These are phyloP conservation scores for Pelodiscus sinensis DNA, from an alignment of 2,113 vertebrate genomes.

Conservation along the genomic window DNA sequence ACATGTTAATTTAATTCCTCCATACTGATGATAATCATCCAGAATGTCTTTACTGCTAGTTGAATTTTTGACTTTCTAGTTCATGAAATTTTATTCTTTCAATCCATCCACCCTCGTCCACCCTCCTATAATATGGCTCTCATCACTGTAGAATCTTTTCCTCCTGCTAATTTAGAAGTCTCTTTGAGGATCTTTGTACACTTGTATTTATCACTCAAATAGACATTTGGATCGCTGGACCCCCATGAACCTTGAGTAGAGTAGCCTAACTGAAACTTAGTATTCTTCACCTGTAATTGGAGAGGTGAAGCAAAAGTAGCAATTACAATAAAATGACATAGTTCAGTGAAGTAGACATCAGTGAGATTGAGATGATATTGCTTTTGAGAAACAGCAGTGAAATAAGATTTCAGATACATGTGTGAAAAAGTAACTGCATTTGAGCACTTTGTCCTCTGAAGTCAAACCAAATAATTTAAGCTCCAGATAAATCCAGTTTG, in stretches of 20 bases:
- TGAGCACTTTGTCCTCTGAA: neutral
- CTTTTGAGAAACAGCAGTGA: conserved; percentile 9
- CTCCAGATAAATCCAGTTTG: neutral
- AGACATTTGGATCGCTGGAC: neutral
- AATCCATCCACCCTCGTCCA: neutral
- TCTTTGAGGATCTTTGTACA: conserved; percentile 3
- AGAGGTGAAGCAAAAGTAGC: neutral
- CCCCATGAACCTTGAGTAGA: neutral
- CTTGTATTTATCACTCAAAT: neutral
- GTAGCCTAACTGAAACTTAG: neutral
- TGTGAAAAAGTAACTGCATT: neutral
- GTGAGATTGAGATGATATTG: neutral
- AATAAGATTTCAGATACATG: neutral
- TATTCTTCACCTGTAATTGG: conserved; percentile 1
- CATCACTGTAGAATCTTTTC: neutral
- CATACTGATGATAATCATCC: neutral
- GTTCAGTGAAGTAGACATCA: neutral
- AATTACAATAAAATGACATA: neutral
- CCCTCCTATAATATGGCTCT: neutral
- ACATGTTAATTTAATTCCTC: neutral
- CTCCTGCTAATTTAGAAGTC: accelerated
- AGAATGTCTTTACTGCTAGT: neutral
- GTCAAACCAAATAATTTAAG: neutral
- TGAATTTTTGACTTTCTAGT: neutral
- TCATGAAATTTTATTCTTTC: neutral